Evolutionary conservation across 2,113 vertebrate genomes (phyloP).

Genomic region (Ancistrus triradiatus): DNA sequence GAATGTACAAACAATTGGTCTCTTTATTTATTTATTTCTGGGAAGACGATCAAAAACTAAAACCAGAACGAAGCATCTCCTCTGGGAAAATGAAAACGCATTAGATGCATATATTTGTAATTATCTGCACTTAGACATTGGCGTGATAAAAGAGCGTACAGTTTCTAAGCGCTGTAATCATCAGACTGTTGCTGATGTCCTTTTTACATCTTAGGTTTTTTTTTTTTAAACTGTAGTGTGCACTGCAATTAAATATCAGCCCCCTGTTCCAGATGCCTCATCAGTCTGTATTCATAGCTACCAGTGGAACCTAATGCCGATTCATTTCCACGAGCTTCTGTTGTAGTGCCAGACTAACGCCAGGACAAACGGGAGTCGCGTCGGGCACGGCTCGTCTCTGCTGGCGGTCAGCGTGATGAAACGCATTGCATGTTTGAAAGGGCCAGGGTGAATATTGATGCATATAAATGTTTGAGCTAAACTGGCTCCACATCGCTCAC

Average conservation of each 20-base stretch:
- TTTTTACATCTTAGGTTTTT: background rate
- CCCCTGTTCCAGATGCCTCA: slow-evolving; percentile 14
- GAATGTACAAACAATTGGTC: too few species aligned
- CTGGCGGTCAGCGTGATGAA: slow-evolving; percentile 34
- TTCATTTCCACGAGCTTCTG: slow-evolving; percentile 13
- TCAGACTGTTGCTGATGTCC: background rate
- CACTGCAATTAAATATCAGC: too few species aligned
- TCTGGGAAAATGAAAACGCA: too few species aligned
- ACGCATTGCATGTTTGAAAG: slow-evolving; percentile 47
- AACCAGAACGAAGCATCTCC: too few species aligned
- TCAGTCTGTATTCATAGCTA: slow-evolving; percentile 13
- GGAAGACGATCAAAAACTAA: too few species aligned
- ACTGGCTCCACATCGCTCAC: slow-evolving; percentile 46
- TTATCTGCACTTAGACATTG: too few species aligned
- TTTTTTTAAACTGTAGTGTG: too few species aligned
- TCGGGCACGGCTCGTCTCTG: slow-evolving; percentile 20
- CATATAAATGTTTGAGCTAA: slow-evolving; percentile 54
- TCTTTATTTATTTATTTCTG: too few species aligned
- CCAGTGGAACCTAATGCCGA: slow-evolving; percentile 6
- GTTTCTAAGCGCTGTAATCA: too few species aligned
- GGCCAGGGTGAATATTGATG: slow-evolving; percentile 55
- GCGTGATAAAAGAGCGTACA: too few species aligned
- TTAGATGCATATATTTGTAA: too few species aligned
- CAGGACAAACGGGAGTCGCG: slow-evolving; percentile 14
- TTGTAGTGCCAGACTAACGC: slow-evolving; percentile 14